A percentile compares a stretch with the other conserved stretches of the same genome.
Conservation (phyloP, 2,888 invertebrate species). For the Xestia ashworthii region DNA sequence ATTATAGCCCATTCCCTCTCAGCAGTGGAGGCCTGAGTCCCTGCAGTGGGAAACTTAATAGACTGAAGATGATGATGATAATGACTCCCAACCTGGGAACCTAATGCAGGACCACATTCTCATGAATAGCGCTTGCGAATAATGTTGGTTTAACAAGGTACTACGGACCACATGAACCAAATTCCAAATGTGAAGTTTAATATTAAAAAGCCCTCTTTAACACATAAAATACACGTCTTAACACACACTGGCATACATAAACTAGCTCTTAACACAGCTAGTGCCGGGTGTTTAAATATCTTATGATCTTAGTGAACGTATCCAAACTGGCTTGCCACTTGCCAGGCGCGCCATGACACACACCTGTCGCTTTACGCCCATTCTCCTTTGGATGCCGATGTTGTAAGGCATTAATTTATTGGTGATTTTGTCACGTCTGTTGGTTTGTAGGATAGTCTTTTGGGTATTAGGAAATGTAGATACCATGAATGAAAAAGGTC, state of each 20-base stretch:
- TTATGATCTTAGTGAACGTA: slow-evolving; percentile 60
- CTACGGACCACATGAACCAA: not conserved
- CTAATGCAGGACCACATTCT: not conserved
- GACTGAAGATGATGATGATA: no score
- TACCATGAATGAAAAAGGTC: not conserved
- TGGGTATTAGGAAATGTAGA: not conserved
- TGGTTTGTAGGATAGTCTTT: not conserved
- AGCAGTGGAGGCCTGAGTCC: no score
- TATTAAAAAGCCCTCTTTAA: not conserved
- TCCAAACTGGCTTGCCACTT: slow-evolving; percentile 38
- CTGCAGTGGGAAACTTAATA: no score
- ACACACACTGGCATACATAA: slow-evolving; percentile 7
- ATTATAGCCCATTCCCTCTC: no score
- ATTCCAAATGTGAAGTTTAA: not conserved
- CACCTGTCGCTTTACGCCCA: slow-evolving; percentile 57
- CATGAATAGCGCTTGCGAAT: not conserved
- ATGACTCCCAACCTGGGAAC: not conserved
- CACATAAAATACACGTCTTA: slow-evolving; percentile 3
- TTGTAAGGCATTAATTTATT: slow-evolving; percentile 36
- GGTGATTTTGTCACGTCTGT: not conserved
- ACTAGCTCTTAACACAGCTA: slow-evolving; percentile 35
- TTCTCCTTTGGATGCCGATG: slow-evolving; percentile 41
- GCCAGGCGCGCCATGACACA: slow-evolving; percentile 39
- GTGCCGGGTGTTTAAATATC: slow-evolving; percentile 61
- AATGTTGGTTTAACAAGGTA: not conserved